Evolutionary conservation across 2,113 vertebrate genomes (phyloP), one percentile per base, ranked within the genome.

Genomic region (Emydocephalus ijimae): DNA sequence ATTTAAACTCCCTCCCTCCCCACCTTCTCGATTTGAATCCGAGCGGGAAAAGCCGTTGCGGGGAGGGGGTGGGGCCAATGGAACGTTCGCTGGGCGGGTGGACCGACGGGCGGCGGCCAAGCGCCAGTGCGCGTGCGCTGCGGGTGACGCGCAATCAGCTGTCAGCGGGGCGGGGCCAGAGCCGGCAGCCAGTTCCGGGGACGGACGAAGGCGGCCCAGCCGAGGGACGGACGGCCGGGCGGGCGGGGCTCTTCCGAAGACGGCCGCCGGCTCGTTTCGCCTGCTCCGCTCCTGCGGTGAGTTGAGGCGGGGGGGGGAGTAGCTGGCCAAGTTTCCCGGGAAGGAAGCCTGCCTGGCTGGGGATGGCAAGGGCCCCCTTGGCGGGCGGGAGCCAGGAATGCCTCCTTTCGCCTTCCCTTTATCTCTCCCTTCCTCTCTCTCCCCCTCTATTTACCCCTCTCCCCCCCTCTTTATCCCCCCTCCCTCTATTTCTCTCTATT

Each of bases 371-470:
- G 21, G 21, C 6, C 56, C 56, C 56, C 56, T 57, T 2, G 21
- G 21, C 21, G 56, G 23, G 56, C 56, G 21, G 54, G 26, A 64
- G 29, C 61, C 61, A n/a, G 26, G 26, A 64, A 10, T 29, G 61
- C 12, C 26, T 20, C 39, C 3, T 34, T 48, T 15, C 69, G 1
- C 52, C 69, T n/a, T n/a, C 12, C 14, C 24, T 21, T 29, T 1
- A 8, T 11, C 15, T 2, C 8, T 14, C 10, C 5, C 23, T 34
- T 9, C 56, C 23, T 57, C 87, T 20, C 1, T 21, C 5, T 12
- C 0, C 20, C 9, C 0, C 10, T 11, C 21, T 5, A 8, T 2
- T 7, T 4, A 45, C 8, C 0, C 0, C 3, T 6, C 14, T 5
- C 1, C 6, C 4, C 9, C 34, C 2, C 43, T 24, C 29, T 3